Conservation (phyloP, 2,113 vertebrate species). For the Pseudopodoces humilis region DNA sequence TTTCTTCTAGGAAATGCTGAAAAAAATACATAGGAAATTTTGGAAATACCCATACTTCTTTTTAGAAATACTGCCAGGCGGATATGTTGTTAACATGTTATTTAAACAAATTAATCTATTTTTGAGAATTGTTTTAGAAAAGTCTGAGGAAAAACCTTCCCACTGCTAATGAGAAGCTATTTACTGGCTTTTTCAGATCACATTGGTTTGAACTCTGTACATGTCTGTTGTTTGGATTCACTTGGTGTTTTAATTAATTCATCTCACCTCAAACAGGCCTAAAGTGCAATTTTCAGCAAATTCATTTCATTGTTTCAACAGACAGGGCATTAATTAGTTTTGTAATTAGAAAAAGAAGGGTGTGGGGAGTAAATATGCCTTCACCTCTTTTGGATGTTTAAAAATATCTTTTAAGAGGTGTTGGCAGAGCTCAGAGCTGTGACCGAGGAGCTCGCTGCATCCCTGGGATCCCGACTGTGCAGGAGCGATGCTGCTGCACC, state of each 20-base stretch:
- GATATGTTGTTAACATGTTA: not conserved
- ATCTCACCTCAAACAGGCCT: not conserved
- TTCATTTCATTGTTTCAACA: not conserved
- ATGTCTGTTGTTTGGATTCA: slow-evolving; percentile 27
- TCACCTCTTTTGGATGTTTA: not conserved
- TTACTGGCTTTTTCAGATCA: not conserved
- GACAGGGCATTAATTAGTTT: not conserved
- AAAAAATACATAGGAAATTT: not conserved
- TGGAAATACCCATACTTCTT: not conserved
- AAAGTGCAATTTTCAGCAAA: not conserved
- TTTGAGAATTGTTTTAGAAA: not conserved
- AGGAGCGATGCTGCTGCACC: accelerated
- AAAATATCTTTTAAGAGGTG: not conserved
- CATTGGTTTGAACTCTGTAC: not conserved
- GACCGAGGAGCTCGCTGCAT: not conserved
- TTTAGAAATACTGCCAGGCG: not conserved
- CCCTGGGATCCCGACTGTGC: accelerated
- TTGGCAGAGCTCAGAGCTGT: not conserved
- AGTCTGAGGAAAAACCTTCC: not conserved
- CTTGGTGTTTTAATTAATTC: not conserved
- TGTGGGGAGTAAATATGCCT: not conserved
- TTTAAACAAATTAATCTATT: not conserved
- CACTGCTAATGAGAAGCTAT: not conserved
- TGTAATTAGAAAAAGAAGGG: not conserved
- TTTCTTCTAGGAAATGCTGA: not conserved